Base-by-base conservation (phyloP, 2,888 invertebrate genomes). In the Drosophila kokeensis region DNA sequence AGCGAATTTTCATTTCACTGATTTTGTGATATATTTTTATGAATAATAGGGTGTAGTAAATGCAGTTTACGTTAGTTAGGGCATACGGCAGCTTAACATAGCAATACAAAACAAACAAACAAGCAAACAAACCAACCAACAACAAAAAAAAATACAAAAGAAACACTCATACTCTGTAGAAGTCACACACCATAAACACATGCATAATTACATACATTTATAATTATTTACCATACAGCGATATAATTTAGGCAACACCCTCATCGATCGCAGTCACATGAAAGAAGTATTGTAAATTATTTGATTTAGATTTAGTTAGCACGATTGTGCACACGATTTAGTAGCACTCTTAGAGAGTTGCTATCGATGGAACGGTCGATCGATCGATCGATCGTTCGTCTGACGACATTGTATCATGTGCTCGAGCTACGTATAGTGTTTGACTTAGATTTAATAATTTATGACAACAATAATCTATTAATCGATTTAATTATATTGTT, bases 1-100 rank as follows among this genome's bases (percentile, higher is more conserved):
- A 89, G 82, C 87, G 90, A 90, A 91, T 89, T 89, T 90, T 88
- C 73, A 81, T 83, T 90, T 90, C 83, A 89, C 83, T 88, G 83
- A 90, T 80, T 81, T 88, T 90, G 90, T 90, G 91, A 90, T 90
- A 91, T 87, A 85, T 81, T 81, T 83, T 60, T 53, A 80, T 82
- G 74, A 79, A 82, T 86, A 67, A 76, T 86, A 88, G 87, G 73
- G 71, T 76, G 54, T 79, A 79, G 69, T 71, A 49, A 74, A 83
- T 66, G 65, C 82, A 84, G 74, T 65, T 68, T 82, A 81, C 57
- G n/a, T 76, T 81, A 83, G 68, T 73, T 78, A 80, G 70, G 65
- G 42, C 40, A 57, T 73, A 62, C 24, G 63, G 79, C 66, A 67
- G 73, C 76, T 76, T 55, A 78, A 57, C 61, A 64, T 36, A 63